Evolutionary conservation across 2,797 vertebrate genomes (phyloP), one percentile per base, ranked within the genome.

Genomic region (Bovichtus variegatus): DNA sequence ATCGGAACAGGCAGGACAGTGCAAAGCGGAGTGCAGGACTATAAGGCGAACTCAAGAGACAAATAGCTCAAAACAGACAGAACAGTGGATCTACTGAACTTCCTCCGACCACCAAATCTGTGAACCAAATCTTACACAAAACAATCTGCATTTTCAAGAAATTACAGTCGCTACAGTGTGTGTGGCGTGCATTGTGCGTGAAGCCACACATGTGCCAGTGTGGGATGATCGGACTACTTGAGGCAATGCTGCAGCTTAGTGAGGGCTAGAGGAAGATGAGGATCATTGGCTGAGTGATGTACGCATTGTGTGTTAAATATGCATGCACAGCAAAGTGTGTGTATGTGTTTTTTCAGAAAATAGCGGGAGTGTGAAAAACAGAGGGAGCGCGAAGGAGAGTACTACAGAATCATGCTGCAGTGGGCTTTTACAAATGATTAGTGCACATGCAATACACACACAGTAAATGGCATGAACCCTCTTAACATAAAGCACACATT

Each of bases 281-380:
- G 84, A 87, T 90, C 80, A 86, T 76, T 87, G 89, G 81, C 78
- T 78, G 88, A 89, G 62, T 77, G 79, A 88, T 87, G 78, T 63
- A 57, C 34, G 60, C 49, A 76, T 79, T 85, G 76, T 86, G 71
- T 80, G 84, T 85, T 82, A 86, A 89, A 89, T 85, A 91, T 92
- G 80, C 80, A 91, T 90, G 81, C 77, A 74, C 83, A 76, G 87
- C 82, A 76, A 79, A 85, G 69, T 63, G 80, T 71, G 76, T 69
- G 70, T 57, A 50, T 44, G 51, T 77, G 54, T 61, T 59, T 54
- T 84, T 81, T 80, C n/a, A 81, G 74, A 81, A n/a, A 84, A 80
- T 58, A 83, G 74, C 25, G 19, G 23, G 50, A 83, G 61, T 78
- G 68, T n/a, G 67, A 81, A 71, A 74, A 83, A 78, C 27, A 44